These are phyloP conservation scores for Leucozona laternaria DNA, from an alignment of 2,888 invertebrate species.

Conservation along the genomic window DNA sequence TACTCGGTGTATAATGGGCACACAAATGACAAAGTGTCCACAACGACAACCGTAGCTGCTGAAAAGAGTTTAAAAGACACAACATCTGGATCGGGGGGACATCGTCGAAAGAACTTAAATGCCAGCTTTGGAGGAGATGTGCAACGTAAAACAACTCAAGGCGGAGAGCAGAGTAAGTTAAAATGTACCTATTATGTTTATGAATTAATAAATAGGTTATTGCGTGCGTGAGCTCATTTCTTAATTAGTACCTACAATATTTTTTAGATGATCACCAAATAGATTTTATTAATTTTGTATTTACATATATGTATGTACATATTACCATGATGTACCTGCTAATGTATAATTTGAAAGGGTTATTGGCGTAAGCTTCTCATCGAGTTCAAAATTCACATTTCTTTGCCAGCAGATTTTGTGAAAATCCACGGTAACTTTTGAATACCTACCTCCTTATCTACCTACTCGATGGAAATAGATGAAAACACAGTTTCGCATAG, in stretches of 20 bases:
- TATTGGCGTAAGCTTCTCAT: no score
- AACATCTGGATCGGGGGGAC: constrained; percentile 25
- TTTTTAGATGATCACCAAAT: no score
- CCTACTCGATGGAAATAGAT: no score
- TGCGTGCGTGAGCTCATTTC: neutral
- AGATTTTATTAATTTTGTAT: no score
- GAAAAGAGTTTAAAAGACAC: constrained; percentile 33
- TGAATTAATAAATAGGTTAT: neutral
- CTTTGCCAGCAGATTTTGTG: no score
- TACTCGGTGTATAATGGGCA: constrained; percentile 27
- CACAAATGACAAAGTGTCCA: constrained; percentile 21
- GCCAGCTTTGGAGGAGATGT: constrained; percentile 20
- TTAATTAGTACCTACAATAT: neutral
- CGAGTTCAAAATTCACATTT: no score
- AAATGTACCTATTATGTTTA: neutral
- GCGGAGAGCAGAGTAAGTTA: constrained; percentile 49
- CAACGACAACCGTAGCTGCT: neutral
- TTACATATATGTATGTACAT: no score
- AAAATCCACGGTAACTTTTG: no score
- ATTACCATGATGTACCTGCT: no score
- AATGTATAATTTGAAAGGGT: no score
- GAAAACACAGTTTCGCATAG: no score
- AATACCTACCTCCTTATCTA: no score
- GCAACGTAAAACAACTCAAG: constrained; percentile 10
- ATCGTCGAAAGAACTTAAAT: constrained; percentile 56